Evolutionary conservation across 2,113 vertebrate species (phyloP).

Genomic region (Corvus moneduloides): DNA sequence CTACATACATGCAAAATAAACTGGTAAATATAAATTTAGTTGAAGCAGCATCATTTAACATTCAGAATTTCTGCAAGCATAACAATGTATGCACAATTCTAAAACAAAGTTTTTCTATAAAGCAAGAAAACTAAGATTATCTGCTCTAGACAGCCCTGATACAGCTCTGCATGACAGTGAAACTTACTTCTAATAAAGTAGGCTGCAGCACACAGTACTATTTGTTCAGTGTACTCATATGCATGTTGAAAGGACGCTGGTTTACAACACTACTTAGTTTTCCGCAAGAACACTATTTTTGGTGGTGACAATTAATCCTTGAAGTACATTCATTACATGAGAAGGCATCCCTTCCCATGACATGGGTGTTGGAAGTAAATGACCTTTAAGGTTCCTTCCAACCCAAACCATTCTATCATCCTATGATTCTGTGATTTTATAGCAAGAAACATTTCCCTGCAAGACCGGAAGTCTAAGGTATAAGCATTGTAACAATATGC

Average conservation of each 20-base stretch:
- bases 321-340: not conserved
- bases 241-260: not conserved
- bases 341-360: not conserved
- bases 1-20: not conserved
- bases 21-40: not conserved
- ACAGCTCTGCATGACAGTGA: not conserved
- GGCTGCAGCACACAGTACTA: not conserved
- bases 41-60: not conserved
- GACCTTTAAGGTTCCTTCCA: not conserved
- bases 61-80: not conserved
- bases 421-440: not conserved
- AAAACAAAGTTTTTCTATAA: not conserved
- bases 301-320: not conserved
- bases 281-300: not conserved
- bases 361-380: not conserved
- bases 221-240: not conserved
- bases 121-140: not conserved
- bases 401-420: not conserved
- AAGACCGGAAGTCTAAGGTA: not conserved
- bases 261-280: not conserved
- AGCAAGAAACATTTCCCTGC: not conserved
- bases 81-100: not conserved
- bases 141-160: not conserved
- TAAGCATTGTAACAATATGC: accelerated
- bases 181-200: not conserved